phyloP scores from a whole-genome alignment of 2,113 vertebrate genomes.

The Leucoraja erinaceus region DNA sequence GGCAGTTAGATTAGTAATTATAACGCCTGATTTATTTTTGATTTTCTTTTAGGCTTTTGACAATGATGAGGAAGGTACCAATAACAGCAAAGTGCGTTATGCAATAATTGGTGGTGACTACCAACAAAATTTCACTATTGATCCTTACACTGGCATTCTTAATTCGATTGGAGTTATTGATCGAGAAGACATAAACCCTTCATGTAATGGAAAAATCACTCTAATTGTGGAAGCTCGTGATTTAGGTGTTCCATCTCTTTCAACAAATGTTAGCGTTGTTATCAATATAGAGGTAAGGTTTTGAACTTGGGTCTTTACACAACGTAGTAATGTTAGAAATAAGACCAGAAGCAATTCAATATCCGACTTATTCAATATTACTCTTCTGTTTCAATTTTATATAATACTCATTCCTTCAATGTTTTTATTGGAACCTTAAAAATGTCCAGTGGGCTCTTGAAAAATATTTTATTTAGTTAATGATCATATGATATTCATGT shows the following conservation, averaged over 20 bases:
- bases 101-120: slow-evolving; percentile 54
- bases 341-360: not conserved
- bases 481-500: not conserved
- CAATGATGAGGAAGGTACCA: slow-evolving; percentile 58
- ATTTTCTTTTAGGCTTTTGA: slow-evolving; percentile 67
- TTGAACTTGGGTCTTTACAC: not conserved
- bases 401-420: not conserved
- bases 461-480: not conserved
- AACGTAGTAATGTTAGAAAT: not conserved
- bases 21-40: not conserved
- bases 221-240: slow-evolving; percentile 69
- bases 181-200: slow-evolving; percentile 62
- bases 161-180: slow-evolving; percentile 60
- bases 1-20: not conserved
- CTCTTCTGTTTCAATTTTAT: not conserved
- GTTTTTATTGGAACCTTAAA: not conserved
- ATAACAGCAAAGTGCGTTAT: slow-evolving; percentile 68
- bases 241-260: slow-evolving; percentile 53
- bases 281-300: slow-evolving; percentile 71
- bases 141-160: slow-evolving; percentile 53
- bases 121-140: slow-evolving; percentile 74
- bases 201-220: slow-evolving; percentile 56
- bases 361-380: not conserved
- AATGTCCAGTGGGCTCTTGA: not conserved
- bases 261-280: slow-evolving; percentile 50